Evolutionary conservation across 2,113 vertebrate genomes (phyloP), one percentile per base, ranked within the genome.

Genomic region (Perca schrenkii): DNA sequence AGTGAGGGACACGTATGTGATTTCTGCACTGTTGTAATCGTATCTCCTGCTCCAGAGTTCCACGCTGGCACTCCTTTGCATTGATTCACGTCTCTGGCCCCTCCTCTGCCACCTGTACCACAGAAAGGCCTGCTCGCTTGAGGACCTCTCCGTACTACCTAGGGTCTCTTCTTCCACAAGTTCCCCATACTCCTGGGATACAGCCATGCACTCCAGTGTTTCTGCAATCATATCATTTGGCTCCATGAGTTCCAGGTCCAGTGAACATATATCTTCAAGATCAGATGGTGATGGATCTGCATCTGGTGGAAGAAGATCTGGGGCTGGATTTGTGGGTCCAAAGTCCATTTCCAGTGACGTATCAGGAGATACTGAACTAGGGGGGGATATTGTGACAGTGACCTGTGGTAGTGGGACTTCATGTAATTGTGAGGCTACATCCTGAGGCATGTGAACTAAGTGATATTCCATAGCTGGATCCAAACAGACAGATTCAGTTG

Each of bases 1-100:
- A 76, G 95, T 95, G 65, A 96, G 91, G 49, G 95, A 96, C 70
- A 96, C 94, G 7, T 96, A 96, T 88, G 95, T 95, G 88, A 96
- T 95, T 90, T 95, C 94, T 72, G 95, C 94, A 86, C 95, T 96
- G 86, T 95, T 96, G 80, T 94, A 96, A 62, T 94, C 92, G 21
- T 95, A 96, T 92, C 93, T 82, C 43, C 95, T 91, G 64, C 93
- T 95, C 93, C 94, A 96, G 17, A 96, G 90, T 89, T 96, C 95
- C 62, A 96, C 93, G 64, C 95, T 96, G 46, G 94, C 91, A 70
- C 95, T 96, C 77, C 95, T 91, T 19, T 74, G 88, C 56, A 95
- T 36, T 5, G 86, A 83, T 17, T 77, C 74, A 6, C 47, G 75
- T 58, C 90, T 91, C 6, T 91, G 88, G 12, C 73, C 79, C 75